Evolutionary conservation across 2,113 vertebrate species (phyloP).

Genomic region (Melanocharis versteri): DNA sequence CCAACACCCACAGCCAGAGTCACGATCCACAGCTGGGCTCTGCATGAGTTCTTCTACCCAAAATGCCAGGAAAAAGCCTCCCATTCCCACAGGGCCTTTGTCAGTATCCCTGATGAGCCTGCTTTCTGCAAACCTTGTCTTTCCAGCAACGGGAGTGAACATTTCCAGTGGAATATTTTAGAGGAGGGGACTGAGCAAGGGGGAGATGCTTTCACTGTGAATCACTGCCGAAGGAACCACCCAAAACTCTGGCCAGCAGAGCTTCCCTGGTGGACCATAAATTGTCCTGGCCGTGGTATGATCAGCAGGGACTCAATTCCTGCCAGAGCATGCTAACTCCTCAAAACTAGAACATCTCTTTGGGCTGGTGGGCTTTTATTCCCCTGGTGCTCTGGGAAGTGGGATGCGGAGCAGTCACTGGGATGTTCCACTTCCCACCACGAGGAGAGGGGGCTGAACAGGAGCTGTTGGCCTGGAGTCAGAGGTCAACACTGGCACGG

Average conservation of each 20-base stretch:
- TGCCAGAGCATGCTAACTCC: background rate
- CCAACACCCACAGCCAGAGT: background rate
- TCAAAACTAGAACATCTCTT: background rate
- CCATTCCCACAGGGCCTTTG: background rate
- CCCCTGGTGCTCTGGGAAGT: background rate
- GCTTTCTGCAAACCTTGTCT: background rate
- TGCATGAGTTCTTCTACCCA: background rate
- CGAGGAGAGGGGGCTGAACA: background rate
- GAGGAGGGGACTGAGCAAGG: rapidly evolving
- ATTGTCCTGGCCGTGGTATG: background rate
- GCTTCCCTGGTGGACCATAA: background rate
- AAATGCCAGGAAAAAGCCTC: background rate
- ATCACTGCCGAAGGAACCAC: background rate
- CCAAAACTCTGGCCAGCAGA: background rate
- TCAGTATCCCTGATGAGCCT: background rate
- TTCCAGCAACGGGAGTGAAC: background rate
- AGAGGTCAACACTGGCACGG: background rate
- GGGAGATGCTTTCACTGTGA: background rate
- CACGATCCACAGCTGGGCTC: background rate
- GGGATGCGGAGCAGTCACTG: background rate
- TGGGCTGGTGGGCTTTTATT: background rate
- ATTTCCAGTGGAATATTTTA: background rate
- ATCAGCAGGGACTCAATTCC: background rate
- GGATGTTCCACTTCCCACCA: background rate
- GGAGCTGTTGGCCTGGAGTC: background rate